A percentile compares a stretch with the other conserved stretches of the same genome.
Conservation (phyloP, 2,888 invertebrate genomes). For the Synergus gifuensis region DNA sequence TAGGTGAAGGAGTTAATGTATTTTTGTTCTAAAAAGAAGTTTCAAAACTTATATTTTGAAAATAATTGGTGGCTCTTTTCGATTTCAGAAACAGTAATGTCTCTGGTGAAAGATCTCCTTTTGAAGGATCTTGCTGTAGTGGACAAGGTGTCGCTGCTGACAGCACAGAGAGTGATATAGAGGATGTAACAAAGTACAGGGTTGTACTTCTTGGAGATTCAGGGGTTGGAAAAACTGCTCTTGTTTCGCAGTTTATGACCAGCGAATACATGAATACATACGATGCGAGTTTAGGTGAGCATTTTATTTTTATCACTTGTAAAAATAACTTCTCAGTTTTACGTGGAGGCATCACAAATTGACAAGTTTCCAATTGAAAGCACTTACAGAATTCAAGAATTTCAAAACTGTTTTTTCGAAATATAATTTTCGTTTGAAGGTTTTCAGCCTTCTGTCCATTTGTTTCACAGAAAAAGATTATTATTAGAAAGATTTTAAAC, state of each 20-base stretch:
- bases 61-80: neutral
- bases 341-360: too few species aligned
- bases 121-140: slow-evolving; percentile 92
- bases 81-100: slow-evolving; percentile 84
- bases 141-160: slow-evolving; percentile 84
- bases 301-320: neutral
- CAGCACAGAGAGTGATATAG: slow-evolving; percentile 82
- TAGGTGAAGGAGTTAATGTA: neutral
- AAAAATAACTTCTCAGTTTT: neutral
- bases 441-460: too few species aligned
- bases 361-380: too few species aligned
- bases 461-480: too few species aligned
- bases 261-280: slow-evolving; percentile 97
- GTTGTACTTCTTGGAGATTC: slow-evolving; percentile 91
- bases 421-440: too few species aligned
- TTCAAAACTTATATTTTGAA: neutral
- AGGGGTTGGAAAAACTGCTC: slow-evolving; percentile 93
- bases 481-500: too few species aligned
- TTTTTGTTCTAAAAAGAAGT: slow-evolving; percentile 7
- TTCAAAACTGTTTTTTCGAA: too few species aligned
- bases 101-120: slow-evolving; percentile 87
- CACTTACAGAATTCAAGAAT: too few species aligned
- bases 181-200: slow-evolving; percentile 86
- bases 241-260: slow-evolving; percentile 96
- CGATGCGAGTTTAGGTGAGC: slow-evolving; percentile 92